phyloP scores from a whole-genome alignment of 2,797 vertebrate genomes.

The Staurois parvus region DNA sequence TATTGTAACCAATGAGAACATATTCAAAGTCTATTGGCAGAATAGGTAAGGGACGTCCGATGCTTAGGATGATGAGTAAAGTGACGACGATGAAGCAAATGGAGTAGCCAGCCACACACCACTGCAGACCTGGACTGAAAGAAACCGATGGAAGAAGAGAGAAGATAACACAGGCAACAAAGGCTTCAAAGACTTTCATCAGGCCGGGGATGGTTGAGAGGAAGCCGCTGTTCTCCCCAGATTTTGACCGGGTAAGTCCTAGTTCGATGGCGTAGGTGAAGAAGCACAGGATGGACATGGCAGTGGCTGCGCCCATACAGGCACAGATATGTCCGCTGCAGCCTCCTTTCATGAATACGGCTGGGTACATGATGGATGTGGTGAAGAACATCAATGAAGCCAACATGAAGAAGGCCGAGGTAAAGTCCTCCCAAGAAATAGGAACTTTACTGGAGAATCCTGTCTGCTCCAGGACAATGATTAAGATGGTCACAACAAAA shows the following conservation, averaged over 20 bases:
- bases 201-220: constrained; percentile 84
- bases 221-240: constrained; percentile 85
- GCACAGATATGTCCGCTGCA: constrained; percentile 23
- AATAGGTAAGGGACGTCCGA: no score
- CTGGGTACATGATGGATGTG: constrained; percentile 81
- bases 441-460: constrained; percentile 71
- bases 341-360: constrained; percentile 53
- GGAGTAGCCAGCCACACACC: constrained; percentile 68
- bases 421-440: constrained; percentile 89
- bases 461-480: constrained; percentile 80
- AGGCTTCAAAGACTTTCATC: constrained; percentile 87
- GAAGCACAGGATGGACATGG: constrained; percentile 82
- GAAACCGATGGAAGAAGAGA: rapidly evolving
- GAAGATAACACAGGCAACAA: constrained; percentile 87
- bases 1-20: no score
- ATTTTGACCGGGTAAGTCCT: constrained; percentile 78
- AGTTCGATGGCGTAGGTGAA: constrained; percentile 80
- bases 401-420: constrained; percentile 83
- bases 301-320: constrained; percentile 72
- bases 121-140: constrained; percentile 65
- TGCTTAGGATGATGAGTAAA: no score
- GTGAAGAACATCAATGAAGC: constrained; percentile 83
- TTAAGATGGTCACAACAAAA: constrained; percentile 77
- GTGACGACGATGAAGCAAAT: no score
- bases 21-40: no score